phyloP scores from a whole-genome alignment of 2,113 vertebrate genomes.

The Mastomys natalensis region DNA sequence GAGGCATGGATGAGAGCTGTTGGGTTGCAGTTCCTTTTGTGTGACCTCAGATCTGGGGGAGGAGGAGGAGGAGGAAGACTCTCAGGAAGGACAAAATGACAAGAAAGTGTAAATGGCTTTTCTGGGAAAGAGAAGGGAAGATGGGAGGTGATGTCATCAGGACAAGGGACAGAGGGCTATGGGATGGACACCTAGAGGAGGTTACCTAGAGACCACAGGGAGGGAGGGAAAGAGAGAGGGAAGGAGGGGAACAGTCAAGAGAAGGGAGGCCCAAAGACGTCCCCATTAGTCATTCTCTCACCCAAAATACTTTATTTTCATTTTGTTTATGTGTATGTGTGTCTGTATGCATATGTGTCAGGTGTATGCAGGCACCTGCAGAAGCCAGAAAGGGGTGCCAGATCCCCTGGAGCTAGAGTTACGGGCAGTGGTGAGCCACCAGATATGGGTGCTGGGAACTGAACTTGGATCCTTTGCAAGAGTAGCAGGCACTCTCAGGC shows the following conservation, averaged over 20 bases:
- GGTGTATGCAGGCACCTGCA: not conserved
- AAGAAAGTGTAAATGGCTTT: slow-evolving; percentile 10
- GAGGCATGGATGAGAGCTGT: not conserved
- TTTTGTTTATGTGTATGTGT: not conserved
- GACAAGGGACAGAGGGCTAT: not conserved
- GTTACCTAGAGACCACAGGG: not conserved
- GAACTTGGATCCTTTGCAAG: not conserved
- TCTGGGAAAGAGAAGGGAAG: not conserved
- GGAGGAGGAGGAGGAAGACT: not conserved
- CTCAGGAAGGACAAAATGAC: not conserved
- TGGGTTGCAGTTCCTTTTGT: no score
- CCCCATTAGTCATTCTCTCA: not conserved
- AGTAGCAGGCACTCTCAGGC: not conserved
- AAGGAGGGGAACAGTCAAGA: not conserved
- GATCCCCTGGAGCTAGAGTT: not conserved
- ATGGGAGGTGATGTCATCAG: not conserved
- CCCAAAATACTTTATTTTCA: not conserved
- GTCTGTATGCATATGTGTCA: not conserved
- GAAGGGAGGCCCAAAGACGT: no score
- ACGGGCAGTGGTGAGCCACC: not conserved
- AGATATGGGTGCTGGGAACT: not conserved
- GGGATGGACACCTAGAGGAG: not conserved
- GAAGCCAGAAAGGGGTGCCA: not conserved
- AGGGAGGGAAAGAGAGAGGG: not conserved
- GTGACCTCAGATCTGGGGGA: not conserved